A percentile compares a stretch with the other conserved stretches of the same genome.
phyloP scores from a whole-genome alignment of 2,888 invertebrate species.

The Lissonota sp. region DNA sequence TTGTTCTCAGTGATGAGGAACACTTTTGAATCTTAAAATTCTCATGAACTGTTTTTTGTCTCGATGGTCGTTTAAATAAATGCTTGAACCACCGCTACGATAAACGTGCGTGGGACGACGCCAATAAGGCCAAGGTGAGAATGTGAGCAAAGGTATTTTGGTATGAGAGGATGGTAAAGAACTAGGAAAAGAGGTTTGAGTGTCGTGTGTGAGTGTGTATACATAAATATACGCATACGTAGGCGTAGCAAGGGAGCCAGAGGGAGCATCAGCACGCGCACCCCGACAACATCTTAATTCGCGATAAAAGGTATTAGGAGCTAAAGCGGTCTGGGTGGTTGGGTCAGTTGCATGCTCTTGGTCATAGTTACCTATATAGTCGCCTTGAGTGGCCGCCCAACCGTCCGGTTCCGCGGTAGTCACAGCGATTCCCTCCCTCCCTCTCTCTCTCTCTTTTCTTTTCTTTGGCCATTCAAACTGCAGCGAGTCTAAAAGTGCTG shows the following conservation, averaged over 20 bases:
- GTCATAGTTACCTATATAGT: slow-evolving; percentile 46
- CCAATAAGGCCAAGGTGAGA: slow-evolving; percentile 44
- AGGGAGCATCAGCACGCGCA: slow-evolving; percentile 66
- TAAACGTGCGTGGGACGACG: slow-evolving; percentile 24
- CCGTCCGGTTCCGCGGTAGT: slow-evolving; percentile 55
- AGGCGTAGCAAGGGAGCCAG: slow-evolving; percentile 53
- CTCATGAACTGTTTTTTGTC: too few relatives aligned
- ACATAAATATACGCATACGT: slow-evolving; percentile 17
- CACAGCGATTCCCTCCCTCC: slow-evolving; percentile 5
- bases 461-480: slow-evolving; percentile 45
- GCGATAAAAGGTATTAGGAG: slow-evolving; percentile 80
- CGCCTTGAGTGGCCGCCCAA: slow-evolving; percentile 45
- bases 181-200: slow-evolving; percentile 31
- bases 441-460: slow-evolving; percentile 14
- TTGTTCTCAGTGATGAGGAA: too few relatives aligned
- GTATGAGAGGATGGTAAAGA: slow-evolving; percentile 41
- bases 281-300: slow-evolving; percentile 73
- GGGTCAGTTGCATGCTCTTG: slow-evolving; percentile 56
- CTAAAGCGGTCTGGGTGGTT: slow-evolving; percentile 68
- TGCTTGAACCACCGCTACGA: slow-evolving; percentile 10
- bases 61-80: too few relatives aligned
- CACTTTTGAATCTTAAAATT: too few relatives aligned
- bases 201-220: slow-evolving; percentile 7
- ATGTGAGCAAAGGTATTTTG: slow-evolving; percentile 38
- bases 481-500: slow-evolving; percentile 58